Evolutionary conservation across 2,888 invertebrate species (phyloP).

Genomic region (Pantelozetes paolii): DNA sequence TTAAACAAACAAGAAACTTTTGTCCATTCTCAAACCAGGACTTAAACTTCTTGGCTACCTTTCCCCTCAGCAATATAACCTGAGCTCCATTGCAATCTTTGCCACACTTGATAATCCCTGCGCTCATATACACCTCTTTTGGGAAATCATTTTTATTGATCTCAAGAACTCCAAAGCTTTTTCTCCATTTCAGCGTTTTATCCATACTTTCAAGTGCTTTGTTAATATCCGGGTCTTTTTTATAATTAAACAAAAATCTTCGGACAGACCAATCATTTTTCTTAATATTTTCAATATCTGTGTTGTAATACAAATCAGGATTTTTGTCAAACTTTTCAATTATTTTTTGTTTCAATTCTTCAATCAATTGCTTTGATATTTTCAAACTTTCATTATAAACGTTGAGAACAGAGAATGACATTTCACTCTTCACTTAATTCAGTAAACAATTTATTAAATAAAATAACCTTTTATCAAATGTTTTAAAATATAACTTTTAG

Average conservation of each 20-base stretch:
- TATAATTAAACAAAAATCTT: not conserved
- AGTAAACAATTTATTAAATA: not conserved
- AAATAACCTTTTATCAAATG: not conserved
- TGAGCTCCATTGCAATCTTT: not conserved
- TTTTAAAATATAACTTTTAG: no score
- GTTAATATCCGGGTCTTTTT: not conserved
- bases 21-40: not conserved
- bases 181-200: constrained; percentile 16
- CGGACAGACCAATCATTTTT: constrained; percentile 4
- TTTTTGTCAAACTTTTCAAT: not conserved
- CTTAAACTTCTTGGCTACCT: not conserved
- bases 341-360: not conserved
- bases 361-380: not conserved
- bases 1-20: not conserved
- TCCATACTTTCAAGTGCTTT: not conserved
- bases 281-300: constrained; percentile 4
- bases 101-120: not conserved
- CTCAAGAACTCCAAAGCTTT: not conserved
- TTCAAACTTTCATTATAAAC: not conserved
- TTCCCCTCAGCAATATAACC: not conserved
- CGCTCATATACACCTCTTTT: not conserved
- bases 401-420: not conserved
- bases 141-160: not conserved
- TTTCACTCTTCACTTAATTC: not conserved
- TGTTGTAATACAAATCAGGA: not conserved